Evolutionary conservation across 2,888 invertebrate species (phyloP).

Genomic region (Epistrophella euchroma): DNA sequence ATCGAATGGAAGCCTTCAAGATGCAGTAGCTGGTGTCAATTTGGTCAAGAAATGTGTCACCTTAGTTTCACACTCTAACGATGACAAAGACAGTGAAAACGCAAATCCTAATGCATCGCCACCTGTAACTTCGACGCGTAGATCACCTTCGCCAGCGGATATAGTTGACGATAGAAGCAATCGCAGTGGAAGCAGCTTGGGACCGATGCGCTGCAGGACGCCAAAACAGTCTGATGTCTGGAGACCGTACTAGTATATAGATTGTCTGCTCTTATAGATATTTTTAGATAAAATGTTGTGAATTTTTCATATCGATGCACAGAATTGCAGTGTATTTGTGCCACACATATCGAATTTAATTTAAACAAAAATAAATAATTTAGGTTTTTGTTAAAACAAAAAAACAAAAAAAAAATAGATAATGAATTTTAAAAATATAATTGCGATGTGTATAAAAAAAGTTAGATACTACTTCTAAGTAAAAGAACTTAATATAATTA

Average conservation of each 20-base stretch:
- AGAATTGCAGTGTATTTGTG: slow-evolving; percentile 55
- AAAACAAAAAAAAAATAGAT: slow-evolving; percentile 28
- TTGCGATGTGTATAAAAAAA: slow-evolving; percentile 45
- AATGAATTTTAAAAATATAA: slow-evolving; percentile 27
- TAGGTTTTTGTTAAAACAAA: slow-evolving; percentile 36
- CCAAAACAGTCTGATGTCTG: slow-evolving; percentile 88
- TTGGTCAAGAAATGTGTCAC: slow-evolving; percentile 83
- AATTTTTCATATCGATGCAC: slow-evolving; percentile 71
- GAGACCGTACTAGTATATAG: slow-evolving; percentile 88
- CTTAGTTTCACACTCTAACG: slow-evolving; percentile 81
- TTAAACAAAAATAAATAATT: slow-evolving; percentile 8
- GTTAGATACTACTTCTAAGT: slow-evolving; percentile 25
- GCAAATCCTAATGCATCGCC: slow-evolving; percentile 83
- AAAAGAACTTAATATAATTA: slow-evolving; percentile 64
- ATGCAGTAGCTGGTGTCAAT: slow-evolving; percentile 80
- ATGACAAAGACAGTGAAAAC: slow-evolving; percentile 80
- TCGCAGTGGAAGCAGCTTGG: slow-evolving; percentile 77
- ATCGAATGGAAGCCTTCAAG: slow-evolving; percentile 76
- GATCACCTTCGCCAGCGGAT: slow-evolving; percentile 86
- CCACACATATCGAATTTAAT: slow-evolving; percentile 74
- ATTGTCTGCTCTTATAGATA: slow-evolving; percentile 27
- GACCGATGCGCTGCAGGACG: slow-evolving; percentile 83
- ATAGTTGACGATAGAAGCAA: slow-evolving; percentile 79
- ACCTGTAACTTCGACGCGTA: slow-evolving; percentile 84
- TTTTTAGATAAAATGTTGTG: slow-evolving; percentile 66